Evolutionary conservation across 2,888 invertebrate genomes (phyloP), one percentile per base, ranked within the genome.

Genomic region (Peribatodes rhomboidaria): DNA sequence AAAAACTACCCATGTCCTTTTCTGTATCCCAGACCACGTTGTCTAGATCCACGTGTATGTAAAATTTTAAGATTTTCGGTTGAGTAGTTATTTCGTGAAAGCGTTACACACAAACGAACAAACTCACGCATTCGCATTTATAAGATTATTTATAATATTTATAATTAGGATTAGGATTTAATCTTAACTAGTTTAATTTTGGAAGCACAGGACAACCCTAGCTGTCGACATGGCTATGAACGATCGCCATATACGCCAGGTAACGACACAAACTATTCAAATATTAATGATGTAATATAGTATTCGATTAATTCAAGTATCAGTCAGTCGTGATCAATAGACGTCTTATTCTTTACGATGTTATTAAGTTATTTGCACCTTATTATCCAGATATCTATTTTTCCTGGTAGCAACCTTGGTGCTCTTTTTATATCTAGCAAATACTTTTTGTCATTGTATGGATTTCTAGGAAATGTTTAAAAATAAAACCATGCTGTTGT

Each of bases 311-410:
- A 49, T 41, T 52, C 61, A 49, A 46, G 59, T 47, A 54, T n/a
- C n/a, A n/a, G n/a, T 54, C 35, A 65, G 62, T 68, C 70, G 71
- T 70, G 71, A 71, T 59, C 66, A 59, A 70, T 70, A 53, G 42
- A 59, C 18, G 44, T 50, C 54, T 50, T 44, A 44, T 11, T 49
- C 41, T 11, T 8, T 52, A 44, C n/a, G 11, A n/a, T n/a, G 10
- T 13, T 47, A 27, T 16, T 2, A 13, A 20, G 33, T 57, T 53
- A 61, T 65, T 47, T 41, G 35, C 27, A 55, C 18, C 54, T 55
- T 22, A 47, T 59, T 64, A 54, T 16, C 49, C 53, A 49, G 53
- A 42, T 50, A 49, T 1, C 10, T 54, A 33, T 47, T 6, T 47
- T 42, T 57, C 53, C 54, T 65, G 41, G 39, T 56, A 44, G 13